Percentiles rank a stretch among this genome's conserved stretches.
Evolutionary conservation across 2,888 invertebrate species (phyloP).

Genomic region (Drosophila pegasa): DNA sequence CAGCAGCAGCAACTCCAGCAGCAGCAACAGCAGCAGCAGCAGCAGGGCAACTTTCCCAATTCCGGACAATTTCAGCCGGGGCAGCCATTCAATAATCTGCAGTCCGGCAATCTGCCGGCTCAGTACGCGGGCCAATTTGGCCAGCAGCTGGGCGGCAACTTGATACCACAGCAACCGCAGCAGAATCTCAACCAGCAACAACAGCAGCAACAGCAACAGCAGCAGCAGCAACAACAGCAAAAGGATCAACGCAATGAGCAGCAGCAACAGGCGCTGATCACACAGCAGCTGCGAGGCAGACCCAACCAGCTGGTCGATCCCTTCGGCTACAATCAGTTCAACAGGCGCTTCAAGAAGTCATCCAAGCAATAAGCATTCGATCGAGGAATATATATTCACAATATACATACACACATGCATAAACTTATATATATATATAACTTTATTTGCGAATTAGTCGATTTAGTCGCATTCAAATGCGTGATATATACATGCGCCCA

Average conservation of each 20-base stretch:
- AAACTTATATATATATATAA: constrained; percentile 5
- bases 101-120: constrained; percentile 57
- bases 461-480: constrained; percentile 73
- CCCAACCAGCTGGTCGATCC: constrained; percentile 83
- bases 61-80: constrained; percentile 83
- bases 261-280: constrained; percentile 76
- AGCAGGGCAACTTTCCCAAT: constrained; percentile 61
- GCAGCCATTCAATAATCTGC: constrained; percentile 70
- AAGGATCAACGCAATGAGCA: constrained; percentile 75
- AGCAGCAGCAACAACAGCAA: constrained; percentile 76
- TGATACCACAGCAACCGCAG: constrained; percentile 55
- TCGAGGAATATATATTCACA: constrained; percentile 13
- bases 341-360: constrained; percentile 83
- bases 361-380: constrained; percentile 49
- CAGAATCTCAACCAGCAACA: constrained; percentile 60
- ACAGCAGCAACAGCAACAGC: constrained; percentile 71
- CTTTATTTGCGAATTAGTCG: constrained; percentile 56
- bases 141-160: constrained; percentile 51
- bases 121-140: constrained; percentile 72
- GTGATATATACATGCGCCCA: constrained; percentile 82
- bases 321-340: constrained; percentile 83
- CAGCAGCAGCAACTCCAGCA: constrained; percentile 57
- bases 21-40: constrained; percentile 71
- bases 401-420: constrained; percentile 3
- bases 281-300: constrained; percentile 82